Evolutionary conservation across 2,797 vertebrate species (phyloP).

Genomic region (Oreortyx pictus): DNA sequence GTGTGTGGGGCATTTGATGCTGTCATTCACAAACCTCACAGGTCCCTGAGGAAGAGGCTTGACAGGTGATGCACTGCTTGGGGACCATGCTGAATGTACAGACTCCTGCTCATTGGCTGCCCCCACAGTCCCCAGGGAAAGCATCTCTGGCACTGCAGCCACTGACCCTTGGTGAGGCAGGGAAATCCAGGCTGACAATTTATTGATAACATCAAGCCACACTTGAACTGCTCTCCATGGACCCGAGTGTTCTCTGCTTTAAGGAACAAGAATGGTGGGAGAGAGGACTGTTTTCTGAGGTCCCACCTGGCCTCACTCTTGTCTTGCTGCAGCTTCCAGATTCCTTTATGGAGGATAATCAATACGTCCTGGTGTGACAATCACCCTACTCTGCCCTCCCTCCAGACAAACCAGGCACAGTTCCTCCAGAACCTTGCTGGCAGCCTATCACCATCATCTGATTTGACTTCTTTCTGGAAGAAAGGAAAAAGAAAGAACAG

Average conservation of each 20-base stretch:
- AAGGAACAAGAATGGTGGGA: slow-evolving; percentile 30
- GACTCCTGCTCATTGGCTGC: neutral
- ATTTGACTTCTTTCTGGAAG: neutral
- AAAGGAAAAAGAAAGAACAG: neutral
- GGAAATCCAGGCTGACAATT: slow-evolving; percentile 70
- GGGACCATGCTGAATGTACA: rapidly evolving
- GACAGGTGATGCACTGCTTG: rapidly evolving
- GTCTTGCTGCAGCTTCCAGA: slow-evolving; percentile 68
- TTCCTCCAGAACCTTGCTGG: neutral
- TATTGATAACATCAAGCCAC: slow-evolving; percentile 84
- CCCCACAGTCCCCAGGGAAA: neutral
- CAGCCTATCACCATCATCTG: neutral
- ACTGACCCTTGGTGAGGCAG: slow-evolving; percentile 64
- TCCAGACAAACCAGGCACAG: neutral
- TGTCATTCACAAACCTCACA: neutral
- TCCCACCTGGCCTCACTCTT: slow-evolving; percentile 22
- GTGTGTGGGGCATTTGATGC: slow-evolving; percentile 41
- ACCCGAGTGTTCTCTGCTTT: neutral
- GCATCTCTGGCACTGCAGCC: slow-evolving; percentile 4
- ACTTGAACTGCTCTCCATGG: slow-evolving; percentile 72
- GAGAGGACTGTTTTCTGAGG: slow-evolving; percentile 1
- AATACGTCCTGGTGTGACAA: slow-evolving; percentile 67
- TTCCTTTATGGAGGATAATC: slow-evolving; percentile 80
- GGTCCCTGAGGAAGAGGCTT: neutral
- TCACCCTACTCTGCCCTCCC: neutral